Percentiles rank a stretch among this genome's conserved stretches.
phyloP scores from a whole-genome alignment of 2,113 vertebrate species.

The Bos indicus region DNA sequence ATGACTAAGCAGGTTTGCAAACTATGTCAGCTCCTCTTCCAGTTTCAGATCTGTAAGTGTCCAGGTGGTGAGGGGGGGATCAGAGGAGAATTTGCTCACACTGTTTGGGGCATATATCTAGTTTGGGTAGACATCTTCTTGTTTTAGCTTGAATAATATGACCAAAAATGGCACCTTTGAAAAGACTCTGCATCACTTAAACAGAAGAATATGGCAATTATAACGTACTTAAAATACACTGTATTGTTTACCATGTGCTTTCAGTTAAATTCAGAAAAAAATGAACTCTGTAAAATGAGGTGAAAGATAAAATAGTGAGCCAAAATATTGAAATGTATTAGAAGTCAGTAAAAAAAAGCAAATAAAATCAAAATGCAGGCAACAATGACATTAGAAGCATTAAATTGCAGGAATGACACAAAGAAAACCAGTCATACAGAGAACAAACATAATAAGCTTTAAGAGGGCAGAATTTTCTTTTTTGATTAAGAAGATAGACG shows the following conservation, averaged over 20 bases:
- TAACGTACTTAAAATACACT: constrained; percentile 38
- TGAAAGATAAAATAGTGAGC: not conserved
- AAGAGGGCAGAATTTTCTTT: not conserved
- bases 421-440: not conserved
- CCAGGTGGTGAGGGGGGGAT: not conserved
- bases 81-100: not conserved
- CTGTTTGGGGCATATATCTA: not conserved
- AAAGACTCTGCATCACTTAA: constrained; percentile 44
- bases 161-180: constrained; percentile 15
- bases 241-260: constrained; percentile 35
- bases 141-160: constrained; percentile 48
- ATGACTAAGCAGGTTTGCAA: not conserved
- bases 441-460: not conserved
- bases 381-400: not conserved
- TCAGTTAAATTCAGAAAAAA: constrained; percentile 10
- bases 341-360: not conserved
- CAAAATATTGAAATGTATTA: not conserved
- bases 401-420: not conserved
- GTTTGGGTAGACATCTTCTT: constrained; percentile 19
- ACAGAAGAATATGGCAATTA: not conserved
- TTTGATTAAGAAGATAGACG: not conserved
- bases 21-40: not conserved
- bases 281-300: constrained; percentile 29
- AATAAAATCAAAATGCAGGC: not conserved
- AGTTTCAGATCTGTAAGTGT: not conserved